Base-by-base conservation (phyloP, 2,113 vertebrate species). In the Laterallus jamaicensis region DNA sequence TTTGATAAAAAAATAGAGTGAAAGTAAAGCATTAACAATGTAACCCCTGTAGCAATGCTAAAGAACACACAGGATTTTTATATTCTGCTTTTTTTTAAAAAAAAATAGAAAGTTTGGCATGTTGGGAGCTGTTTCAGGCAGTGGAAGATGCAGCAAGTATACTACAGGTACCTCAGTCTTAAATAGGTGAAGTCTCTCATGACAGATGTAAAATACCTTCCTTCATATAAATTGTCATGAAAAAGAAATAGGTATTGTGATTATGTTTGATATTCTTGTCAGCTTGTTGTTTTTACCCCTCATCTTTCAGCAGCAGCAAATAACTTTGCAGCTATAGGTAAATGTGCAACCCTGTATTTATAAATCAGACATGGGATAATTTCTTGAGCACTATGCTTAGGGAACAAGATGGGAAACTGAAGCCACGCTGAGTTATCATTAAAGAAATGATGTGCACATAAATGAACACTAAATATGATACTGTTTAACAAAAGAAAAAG, bases 21-120 rank as follows among this genome's bases (percentile, higher is more conserved):
- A 98, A 97, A 98, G 97, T 97, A 98, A 98, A 98, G 97, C 98
- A 98, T 99, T 99, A 99, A 98, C 98, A 98, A 98, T 98, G 98
- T 97, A 96, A 98, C 98, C 98, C 98, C 96, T 95, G 71, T 96
- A 95, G 96, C 92, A 90, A 95, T 74, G 88, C 93, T 84, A 11
- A 86, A 95, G 82, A 95, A 91, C 58, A 69, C 4, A 2, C 32
- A 59, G 81, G 55, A 69, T 81, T 95, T 94, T 88, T 44, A 39
- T 70, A 70, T 89, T 77, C 63, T 87, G 50, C 64, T 96, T 89
- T 87, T 22, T 49, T 21, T 49, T 82, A 92, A 6, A 79, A 54
- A 75, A 44, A 25, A 18, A 60, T 89, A 68, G 60, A 25, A 87
- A 85, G 75, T 39, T 71, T 86, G 92, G 32, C 80, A 5, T 70